Evolutionary conservation across 2,797 vertebrate genomes (phyloP).

Genomic region (Pipistrellus nathusii): DNA sequence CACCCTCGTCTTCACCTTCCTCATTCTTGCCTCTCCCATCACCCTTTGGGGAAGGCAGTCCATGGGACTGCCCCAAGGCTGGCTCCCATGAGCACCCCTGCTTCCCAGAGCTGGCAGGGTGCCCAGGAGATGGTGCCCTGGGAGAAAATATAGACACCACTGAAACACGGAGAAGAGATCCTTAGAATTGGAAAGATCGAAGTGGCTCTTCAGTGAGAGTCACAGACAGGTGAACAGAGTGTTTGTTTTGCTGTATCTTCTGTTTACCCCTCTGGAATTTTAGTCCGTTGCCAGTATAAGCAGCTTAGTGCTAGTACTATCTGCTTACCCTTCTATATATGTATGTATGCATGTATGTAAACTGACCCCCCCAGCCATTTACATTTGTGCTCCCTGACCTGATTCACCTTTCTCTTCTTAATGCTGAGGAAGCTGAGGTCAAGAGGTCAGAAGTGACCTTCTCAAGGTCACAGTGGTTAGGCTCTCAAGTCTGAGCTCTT

Average conservation of each 20-base stretch:
- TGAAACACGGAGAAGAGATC: neutral
- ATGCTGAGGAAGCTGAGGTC: neutral
- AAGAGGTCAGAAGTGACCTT: neutral
- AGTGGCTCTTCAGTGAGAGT: neutral
- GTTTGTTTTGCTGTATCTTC: neutral
- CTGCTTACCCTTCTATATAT: neutral
- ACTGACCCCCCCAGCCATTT: neutral
- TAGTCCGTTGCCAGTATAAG: neutral
- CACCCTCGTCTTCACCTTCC: fast-evolving
- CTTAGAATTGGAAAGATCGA: neutral
- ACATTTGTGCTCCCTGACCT: neutral
- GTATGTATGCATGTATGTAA: neutral
- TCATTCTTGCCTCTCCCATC: fast-evolving
- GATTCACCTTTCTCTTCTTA: neutral
- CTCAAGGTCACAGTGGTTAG: neutral
- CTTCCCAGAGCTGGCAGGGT: neutral
- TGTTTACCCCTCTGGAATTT: neutral
- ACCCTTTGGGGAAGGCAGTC: neutral
- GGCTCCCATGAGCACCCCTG: neutral
- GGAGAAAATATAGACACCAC: neutral
- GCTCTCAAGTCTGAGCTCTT: neutral
- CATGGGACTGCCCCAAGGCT: neutral
- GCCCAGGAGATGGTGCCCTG: neutral
- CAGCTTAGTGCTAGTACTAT: neutral
- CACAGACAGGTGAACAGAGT: neutral